Base-by-base conservation (phyloP, 2,113 vertebrate genomes). In the Ceratotherium simum region DNA sequence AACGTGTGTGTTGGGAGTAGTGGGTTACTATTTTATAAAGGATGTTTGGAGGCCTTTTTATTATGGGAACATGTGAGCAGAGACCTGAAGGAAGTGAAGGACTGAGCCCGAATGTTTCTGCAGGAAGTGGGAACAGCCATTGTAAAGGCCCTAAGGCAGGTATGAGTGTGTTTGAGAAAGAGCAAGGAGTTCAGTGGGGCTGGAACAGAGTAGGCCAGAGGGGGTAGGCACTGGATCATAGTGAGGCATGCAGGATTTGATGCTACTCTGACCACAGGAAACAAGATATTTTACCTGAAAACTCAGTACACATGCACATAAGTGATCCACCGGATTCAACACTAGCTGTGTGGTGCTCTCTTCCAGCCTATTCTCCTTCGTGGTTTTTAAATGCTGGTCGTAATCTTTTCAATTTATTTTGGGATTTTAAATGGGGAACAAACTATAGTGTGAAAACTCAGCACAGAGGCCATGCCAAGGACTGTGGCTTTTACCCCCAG, bases 301-400 rank as follows among this genome's bases (percentile, higher is more conserved):
- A 56, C 78, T 48, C 46, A 29, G 67, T 5, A 23, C 29, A 5
- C 27, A 17, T 0, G 36, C n/a, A 46, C n/a, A 29, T 29, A 11
- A 36, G 46, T 2, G 21, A 51, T 8, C 13, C 82, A 36, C 42
- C 48, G 18, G 39, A 62, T 8, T 25, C 18, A 39, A 36, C 54
- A 39, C 17, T 6, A 60, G 64, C 25, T 48, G 46, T 10, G 0
- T 0, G 23, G 13, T 2, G 14, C 9, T 25, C 12, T 29, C n/a
- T 64, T 5, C 46, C 20, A 8, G n/a, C 39, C 25, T 16, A 8
- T 64, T 48, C n/a, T 20, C 29, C 46, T 36, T 54, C 16, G 6
- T 0, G 23, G 31, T 42, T 58, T 42, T 27, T 3, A 42, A 70
- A 51, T 27, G 33, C 13, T 17, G 9, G 21, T 39, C 69, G 33